These are phyloP conservation scores for Sturnus vulgaris DNA, from an alignment of 2,113 vertebrate species.

Conservation along the genomic window DNA sequence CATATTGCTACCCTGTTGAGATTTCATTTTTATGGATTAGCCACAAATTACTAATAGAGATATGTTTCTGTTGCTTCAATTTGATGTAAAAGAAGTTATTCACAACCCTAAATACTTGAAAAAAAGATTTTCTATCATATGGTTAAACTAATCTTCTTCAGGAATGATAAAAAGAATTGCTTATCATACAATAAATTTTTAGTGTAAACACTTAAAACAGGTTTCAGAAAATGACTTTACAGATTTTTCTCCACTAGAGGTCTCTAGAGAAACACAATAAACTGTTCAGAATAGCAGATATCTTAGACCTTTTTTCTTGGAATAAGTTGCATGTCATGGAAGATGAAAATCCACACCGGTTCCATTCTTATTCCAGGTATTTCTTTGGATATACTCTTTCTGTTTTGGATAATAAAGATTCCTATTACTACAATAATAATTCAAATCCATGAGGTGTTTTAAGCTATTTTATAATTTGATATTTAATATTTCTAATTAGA, in stretches of 20 bases:
- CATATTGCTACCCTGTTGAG: not conserved
- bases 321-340: not conserved
- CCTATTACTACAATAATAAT: not conserved
- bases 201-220: not conserved
- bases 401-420: not conserved
- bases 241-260: constrained; percentile 72
- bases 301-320: not conserved
- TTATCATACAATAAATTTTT: not conserved
- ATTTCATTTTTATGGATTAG: not conserved
- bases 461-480: not conserved
- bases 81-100: not conserved
- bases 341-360: not conserved
- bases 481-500: not conserved
- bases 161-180: not conserved
- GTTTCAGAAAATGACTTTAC: not conserved
- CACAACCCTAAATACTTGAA: not conserved
- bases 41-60: not conserved
- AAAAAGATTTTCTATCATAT: not conserved
- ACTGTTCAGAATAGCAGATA: not conserved
- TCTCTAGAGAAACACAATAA: constrained; percentile 70
- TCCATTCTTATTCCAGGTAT: not conserved
- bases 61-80: not conserved
- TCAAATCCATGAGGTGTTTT: not conserved
- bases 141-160: not conserved
- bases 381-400: not conserved